Evolutionary conservation across 2,113 vertebrate genomes (phyloP).

Genomic region (Ceratotherium simum): DNA sequence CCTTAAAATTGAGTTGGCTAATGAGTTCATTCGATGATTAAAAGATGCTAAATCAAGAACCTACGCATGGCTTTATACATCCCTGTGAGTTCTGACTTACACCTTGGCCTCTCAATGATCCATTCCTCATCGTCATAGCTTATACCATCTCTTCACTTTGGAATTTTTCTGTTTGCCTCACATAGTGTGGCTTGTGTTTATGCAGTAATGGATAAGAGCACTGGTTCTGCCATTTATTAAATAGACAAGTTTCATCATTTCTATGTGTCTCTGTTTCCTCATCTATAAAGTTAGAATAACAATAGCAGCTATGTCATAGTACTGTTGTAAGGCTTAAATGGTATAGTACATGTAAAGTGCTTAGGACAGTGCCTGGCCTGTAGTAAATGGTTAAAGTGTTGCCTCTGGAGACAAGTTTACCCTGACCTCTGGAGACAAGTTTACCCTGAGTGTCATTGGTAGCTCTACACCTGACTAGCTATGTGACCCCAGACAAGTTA

Average conservation of each 20-base stretch:
- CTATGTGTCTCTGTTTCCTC: neutral
- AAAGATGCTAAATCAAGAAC: constrained; percentile 10
- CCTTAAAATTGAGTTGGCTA: neutral
- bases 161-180: neutral
- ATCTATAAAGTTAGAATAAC: neutral
- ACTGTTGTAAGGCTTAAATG: neutral
- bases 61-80: neutral
- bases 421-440: neutral
- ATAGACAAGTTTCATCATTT: neutral
- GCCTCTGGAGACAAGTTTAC: neutral
- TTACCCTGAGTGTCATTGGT: neutral
- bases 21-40: neutral
- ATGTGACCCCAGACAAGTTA: neutral
- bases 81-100: neutral
- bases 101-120: neutral
- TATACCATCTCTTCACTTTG: constrained; percentile 24
- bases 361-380: neutral
- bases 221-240: neutral
- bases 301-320: neutral
- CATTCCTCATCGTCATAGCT: neutral
- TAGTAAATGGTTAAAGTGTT: neutral
- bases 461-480: neutral
- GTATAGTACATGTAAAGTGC: neutral
- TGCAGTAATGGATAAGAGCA: neutral
- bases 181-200: neutral